Percentiles rank a stretch among this genome's conserved stretches.
Conservation (phyloP, 2,113 vertebrate genomes). For the Myotis davidii region DNA sequence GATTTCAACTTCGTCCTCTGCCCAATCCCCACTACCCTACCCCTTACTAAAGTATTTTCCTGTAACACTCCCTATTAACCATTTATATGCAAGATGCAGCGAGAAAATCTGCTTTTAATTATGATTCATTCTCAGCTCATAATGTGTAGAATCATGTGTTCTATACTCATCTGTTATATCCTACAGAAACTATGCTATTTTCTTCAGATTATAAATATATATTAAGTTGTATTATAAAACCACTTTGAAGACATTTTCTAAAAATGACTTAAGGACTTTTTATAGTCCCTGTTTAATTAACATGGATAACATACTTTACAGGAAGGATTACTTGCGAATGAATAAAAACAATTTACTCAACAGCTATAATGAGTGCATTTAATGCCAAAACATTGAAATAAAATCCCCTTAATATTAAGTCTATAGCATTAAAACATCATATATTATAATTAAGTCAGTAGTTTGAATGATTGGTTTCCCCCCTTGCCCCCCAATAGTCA, state of each 20-base stretch:
- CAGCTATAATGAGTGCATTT: constrained; percentile 60
- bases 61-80: neutral
- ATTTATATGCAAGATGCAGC: neutral
- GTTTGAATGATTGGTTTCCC: neutral
- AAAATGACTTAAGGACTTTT: constrained; percentile 76
- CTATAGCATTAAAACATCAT: constrained; percentile 59
- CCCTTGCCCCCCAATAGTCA: neutral
- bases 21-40: neutral
- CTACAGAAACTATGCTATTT: constrained; percentile 11
- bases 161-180: neutral
- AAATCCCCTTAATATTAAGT: constrained; percentile 66
- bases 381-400: constrained; percentile 73
- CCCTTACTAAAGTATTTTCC: neutral
- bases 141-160: neutral
- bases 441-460: constrained; percentile 37
- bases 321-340: constrained; percentile 69
- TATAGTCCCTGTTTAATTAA: constrained; percentile 78
- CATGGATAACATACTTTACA: constrained; percentile 68
- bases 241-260: constrained; percentile 63
- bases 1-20: neutral
- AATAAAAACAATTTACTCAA: constrained; percentile 77
- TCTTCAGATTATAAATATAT: constrained; percentile 56
- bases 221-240: constrained; percentile 54
- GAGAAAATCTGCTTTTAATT: neutral
- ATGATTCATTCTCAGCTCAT: neutral